Conservation (phyloP, 2,113 vertebrate species). For the Periophthalmodon schlosseri region DNA sequence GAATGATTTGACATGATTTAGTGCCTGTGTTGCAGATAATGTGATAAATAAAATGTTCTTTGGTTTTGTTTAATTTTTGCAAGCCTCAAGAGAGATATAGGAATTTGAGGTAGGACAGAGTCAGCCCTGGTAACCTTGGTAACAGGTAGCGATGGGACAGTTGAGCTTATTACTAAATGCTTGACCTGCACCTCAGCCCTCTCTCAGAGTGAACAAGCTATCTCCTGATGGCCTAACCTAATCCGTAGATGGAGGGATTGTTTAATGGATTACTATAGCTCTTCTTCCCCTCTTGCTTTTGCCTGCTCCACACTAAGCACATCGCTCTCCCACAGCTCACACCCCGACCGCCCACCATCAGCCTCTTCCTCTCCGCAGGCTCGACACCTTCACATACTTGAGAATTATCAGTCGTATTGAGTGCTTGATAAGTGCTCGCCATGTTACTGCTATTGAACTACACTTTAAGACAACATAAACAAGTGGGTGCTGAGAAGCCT, state of each 20-base stretch:
- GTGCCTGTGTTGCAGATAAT: not conserved
- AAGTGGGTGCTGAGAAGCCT: conserved; percentile 19
- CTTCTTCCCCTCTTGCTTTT: conserved; percentile 24
- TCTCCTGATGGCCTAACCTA: conserved; percentile 76
- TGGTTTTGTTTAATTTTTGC: not conserved
- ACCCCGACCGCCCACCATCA: conserved; percentile 12
- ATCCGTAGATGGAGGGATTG: conserved; percentile 72
- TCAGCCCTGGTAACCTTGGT: conserved; percentile 67
- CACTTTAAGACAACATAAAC: conserved; percentile 4
- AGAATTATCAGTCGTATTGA: conserved; percentile 32
- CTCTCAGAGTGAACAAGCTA: conserved; percentile 71
- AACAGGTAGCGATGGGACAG: conserved; percentile 67
- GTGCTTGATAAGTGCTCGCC: conserved; percentile 29
- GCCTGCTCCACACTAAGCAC: conserved; percentile 33
- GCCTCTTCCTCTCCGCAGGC: conserved; percentile 25
- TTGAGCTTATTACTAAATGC: conserved; percentile 78
- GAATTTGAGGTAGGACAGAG: conserved; percentile 40
- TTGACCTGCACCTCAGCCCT: conserved; percentile 70
- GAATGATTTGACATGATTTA: not conserved
- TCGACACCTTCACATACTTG: conserved; percentile 20
- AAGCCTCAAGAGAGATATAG: conserved; percentile 1
- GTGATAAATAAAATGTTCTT: not conserved
- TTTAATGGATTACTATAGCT: conserved; percentile 77
- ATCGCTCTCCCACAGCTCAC: conserved; percentile 14
- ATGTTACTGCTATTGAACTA: conserved; percentile 34